These are phyloP conservation scores for Mustela lutreola DNA, from an alignment of 2,113 vertebrate genomes.

Conservation along the genomic window DNA sequence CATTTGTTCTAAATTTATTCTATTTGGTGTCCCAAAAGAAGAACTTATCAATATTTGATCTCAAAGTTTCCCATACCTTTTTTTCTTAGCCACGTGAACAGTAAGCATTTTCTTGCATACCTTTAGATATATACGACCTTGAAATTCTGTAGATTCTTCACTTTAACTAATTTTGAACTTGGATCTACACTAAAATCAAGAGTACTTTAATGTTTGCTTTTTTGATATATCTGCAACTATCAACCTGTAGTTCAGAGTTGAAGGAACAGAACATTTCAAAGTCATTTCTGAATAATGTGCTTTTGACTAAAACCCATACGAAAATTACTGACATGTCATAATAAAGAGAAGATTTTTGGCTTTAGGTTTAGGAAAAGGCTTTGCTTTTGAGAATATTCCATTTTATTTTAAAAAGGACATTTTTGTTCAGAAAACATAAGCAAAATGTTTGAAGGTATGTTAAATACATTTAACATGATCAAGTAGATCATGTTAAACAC, in stretches of 20 bases:
- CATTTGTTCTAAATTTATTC: constrained; percentile 48
- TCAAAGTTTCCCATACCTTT: not conserved
- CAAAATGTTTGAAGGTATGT: not conserved
- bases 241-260: not conserved
- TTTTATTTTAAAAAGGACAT: not conserved
- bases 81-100: constrained; percentile 21
- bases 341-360: not conserved
- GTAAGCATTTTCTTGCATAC: constrained; percentile 37
- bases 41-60: constrained; percentile 55
- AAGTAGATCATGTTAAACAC: not conserved
- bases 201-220: not conserved
- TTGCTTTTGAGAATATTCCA: not conserved
- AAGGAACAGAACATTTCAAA: constrained; percentile 37
- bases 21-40: not conserved
- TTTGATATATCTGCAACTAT: not conserved
- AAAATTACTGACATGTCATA: not conserved
- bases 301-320: constrained; percentile 22
- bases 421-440: constrained; percentile 24
- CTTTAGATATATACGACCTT: not conserved
- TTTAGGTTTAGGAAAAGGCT: constrained; percentile 30
- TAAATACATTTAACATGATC: not conserved
- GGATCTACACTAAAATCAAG: constrained; percentile 24
- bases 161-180: not conserved
- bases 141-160: constrained; percentile 17
- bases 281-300: not conserved